A percentile compares a stretch with the other conserved stretches of the same genome.
phyloP scores from a whole-genome alignment of 1,140 invertebrate species.

The Drosophila lacteicornis region DNA sequence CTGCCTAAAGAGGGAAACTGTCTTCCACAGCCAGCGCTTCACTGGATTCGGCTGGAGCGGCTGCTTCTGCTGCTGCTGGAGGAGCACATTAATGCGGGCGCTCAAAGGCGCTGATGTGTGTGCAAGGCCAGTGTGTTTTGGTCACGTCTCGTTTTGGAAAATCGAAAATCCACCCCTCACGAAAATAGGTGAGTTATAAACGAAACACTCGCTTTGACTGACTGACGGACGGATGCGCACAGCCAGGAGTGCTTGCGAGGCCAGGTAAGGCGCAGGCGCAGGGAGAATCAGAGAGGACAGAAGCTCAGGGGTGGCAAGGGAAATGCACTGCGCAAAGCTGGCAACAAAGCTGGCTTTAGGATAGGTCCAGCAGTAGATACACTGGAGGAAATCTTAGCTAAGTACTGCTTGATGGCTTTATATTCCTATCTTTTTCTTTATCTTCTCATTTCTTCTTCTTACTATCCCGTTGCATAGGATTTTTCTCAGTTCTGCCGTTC shows the following conservation, averaged over 20 bases:
- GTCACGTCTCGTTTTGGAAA: conserved; percentile 75
- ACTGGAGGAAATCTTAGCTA: not conserved
- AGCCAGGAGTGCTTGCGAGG: conserved; percentile 17
- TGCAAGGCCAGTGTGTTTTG: conserved; percentile 55
- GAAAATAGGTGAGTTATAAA: conserved; percentile 52
- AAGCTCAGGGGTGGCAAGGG: conserved; percentile 4
- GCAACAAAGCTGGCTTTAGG: conserved; percentile 3
- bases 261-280: conserved; percentile 33
- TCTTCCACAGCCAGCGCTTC: conserved; percentile 41
- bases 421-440: too few species aligned
- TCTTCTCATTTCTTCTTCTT: too few species aligned
- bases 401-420: not conserved
- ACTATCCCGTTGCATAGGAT: too few species aligned
- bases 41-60: conserved; percentile 34
- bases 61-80: conserved; percentile 45
- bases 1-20: conserved; percentile 28
- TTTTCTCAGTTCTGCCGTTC: too few species aligned
- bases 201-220: conserved; percentile 29
- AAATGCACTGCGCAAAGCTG: conserved; percentile 23
- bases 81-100: conserved; percentile 16
- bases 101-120: conserved; percentile 13
- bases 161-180: conserved; percentile 55
- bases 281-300: conserved; percentile 10
- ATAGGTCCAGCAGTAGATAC: conserved; percentile 21
- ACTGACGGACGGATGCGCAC: conserved; percentile 29